Percentiles rank a stretch among this genome's conserved stretches.
Conservation (phyloP, 2,888 invertebrate genomes). For the Drosophila suboccidentalis region DNA sequence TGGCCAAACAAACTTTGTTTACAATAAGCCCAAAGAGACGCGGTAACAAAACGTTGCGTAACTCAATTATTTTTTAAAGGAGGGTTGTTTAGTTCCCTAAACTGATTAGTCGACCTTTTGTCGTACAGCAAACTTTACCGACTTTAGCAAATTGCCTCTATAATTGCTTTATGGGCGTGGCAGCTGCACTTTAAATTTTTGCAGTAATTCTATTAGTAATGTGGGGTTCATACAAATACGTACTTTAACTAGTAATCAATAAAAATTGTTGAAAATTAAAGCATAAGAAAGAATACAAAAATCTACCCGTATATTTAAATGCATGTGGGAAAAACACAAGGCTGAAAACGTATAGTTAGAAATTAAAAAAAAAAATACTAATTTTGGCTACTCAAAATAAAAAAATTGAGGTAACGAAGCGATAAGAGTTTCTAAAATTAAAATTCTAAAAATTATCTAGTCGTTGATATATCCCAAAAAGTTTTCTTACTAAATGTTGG, state of each 20-base stretch:
- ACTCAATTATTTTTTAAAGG: slow-evolving; percentile 56
- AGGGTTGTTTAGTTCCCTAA: slow-evolving; percentile 50
- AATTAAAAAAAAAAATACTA: too few species aligned
- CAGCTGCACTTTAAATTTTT: slow-evolving; percentile 32
- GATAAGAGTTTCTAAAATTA: too few species aligned
- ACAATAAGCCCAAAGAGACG: slow-evolving; percentile 41
- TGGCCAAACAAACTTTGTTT: slow-evolving; percentile 45
- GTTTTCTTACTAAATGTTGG: too few species aligned
- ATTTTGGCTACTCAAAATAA: too few species aligned
- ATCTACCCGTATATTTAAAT: too few species aligned
- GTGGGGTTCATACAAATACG: background rate
- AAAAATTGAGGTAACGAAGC: too few species aligned
- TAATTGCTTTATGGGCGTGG: slow-evolving; percentile 56
- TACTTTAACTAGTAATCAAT: background rate
- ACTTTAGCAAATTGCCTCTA: slow-evolving; percentile 56
- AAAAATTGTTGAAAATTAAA: background rate
- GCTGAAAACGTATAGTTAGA: background rate
- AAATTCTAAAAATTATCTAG: too few species aligned
- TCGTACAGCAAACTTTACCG: slow-evolving; percentile 7
- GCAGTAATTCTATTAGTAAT: slow-evolving; percentile 22
- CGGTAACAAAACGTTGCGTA: slow-evolving; percentile 46
- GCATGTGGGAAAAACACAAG: background rate
- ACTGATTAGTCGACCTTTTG: slow-evolving; percentile 63
- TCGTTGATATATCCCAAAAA: too few species aligned
- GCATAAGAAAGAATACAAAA: background rate